phyloP scores from a whole-genome alignment of 2,113 vertebrate species.

The Platichthys flesus region DNA sequence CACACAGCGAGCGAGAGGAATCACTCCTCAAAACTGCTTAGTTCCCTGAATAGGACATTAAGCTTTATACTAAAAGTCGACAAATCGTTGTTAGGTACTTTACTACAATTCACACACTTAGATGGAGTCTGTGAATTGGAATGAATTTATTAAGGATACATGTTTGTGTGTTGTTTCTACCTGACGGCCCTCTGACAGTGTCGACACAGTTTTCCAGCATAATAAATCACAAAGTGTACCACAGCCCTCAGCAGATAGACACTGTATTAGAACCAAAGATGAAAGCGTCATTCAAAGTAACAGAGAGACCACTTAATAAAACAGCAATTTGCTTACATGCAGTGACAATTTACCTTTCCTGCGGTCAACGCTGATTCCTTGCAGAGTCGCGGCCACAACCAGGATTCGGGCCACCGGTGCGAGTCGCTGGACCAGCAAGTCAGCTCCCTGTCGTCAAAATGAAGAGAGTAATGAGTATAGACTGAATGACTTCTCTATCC shows the following conservation, averaged over 20 bases:
- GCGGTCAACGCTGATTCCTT: neutral
- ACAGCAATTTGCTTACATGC: conserved; percentile 29
- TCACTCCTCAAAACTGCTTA: conserved; percentile 12
- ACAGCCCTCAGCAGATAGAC: neutral
- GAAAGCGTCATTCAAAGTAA: conserved; percentile 5
- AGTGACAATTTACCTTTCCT: conserved; percentile 6
- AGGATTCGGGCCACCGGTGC: conserved; percentile 6
- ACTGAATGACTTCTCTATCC: conserved; percentile 34
- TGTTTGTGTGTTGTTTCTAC: neutral
- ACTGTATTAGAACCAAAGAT: neutral
- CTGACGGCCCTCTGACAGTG: conserved; percentile 3
- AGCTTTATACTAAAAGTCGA: conserved; percentile 23
- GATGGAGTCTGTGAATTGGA: conserved; percentile 24
- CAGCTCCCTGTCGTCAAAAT: conserved; percentile 36
- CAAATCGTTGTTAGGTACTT: conserved; percentile 22
- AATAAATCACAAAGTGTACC: neutral
- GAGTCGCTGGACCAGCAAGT: conserved; percentile 19
- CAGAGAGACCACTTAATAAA: conserved; percentile 5
- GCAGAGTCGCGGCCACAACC: neutral
- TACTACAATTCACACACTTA: neutral
- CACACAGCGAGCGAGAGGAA: neutral
- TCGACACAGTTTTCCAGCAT: neutral
- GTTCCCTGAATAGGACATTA: conserved; percentile 5
- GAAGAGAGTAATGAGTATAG: conserved; percentile 56
- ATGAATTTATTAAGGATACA: conserved; percentile 19